These are phyloP conservation scores for Jaculus jaculus DNA, from an alignment of 2,113 vertebrate species.

Conservation along the genomic window DNA sequence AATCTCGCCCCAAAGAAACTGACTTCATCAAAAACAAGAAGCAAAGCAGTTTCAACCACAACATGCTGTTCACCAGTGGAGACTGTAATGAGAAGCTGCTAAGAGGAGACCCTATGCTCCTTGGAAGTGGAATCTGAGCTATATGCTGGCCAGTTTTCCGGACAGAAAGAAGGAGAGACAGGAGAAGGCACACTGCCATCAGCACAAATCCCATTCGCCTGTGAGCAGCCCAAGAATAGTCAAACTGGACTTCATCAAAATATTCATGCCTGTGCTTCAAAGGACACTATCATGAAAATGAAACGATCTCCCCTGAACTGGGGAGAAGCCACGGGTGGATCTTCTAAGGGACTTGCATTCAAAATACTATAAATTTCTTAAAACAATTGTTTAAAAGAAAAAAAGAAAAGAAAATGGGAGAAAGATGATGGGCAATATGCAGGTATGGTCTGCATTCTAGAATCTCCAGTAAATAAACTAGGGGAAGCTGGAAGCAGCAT, in stretches of 20 bases:
- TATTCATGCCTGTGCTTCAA: neutral
- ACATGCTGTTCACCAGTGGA: neutral
- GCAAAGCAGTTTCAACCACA: neutral
- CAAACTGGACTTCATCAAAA: neutral
- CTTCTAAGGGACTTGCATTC: neutral
- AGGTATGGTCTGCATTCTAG: too few species aligned
- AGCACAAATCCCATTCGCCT: neutral
- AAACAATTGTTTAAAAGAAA: neutral
- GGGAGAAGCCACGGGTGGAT: too few species aligned
- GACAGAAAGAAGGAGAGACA: neutral
- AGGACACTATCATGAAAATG: neutral
- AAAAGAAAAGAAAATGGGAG: too few species aligned
- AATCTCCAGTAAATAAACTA: too few species aligned
- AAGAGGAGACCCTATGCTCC: neutral
- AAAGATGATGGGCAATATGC: too few species aligned
- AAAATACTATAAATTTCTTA: neutral
- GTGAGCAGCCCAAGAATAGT: neutral
- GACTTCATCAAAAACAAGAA: neutral
- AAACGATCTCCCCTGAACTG: neutral
- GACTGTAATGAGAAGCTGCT: neutral
- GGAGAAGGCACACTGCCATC: neutral
- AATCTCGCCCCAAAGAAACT: neutral
- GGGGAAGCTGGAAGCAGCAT: too few species aligned
- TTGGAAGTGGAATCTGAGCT: neutral
- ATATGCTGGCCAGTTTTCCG: neutral